Base-by-base conservation (phyloP, 2,888 invertebrate genomes). In the Thecophora atra region DNA sequence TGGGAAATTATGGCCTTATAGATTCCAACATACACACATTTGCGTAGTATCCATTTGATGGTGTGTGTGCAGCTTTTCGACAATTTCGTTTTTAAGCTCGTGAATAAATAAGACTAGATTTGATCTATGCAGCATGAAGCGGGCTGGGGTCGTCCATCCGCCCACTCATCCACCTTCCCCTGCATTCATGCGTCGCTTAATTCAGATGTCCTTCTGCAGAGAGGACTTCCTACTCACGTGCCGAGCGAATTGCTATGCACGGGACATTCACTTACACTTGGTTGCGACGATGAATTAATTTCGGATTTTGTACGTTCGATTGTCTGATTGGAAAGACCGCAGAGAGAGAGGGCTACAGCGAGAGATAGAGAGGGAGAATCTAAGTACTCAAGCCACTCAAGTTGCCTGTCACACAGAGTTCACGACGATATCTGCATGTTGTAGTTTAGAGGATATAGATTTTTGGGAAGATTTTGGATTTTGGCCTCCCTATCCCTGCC, bases 221-320 rank as follows among this genome's bases (percentile, higher is more conserved):
- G 17, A 47, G 47, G 47, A 47, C 24, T 24, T 26, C 28, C 58
- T 17, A 28, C 26, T 26, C 58, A 58, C 15, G 58, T 58, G 26
- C 28, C 15, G 24, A 19, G 51, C 26, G 30, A 66, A 66, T 69
- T 69, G 60, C 51, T 58, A 69, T 69, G 58, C 69, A 69, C 8
- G 44, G 60, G 58, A 69, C 60, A 69, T 69, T 69, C 69, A 60
- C 58, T 58, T 60, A 60, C 69, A 69, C 69, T 69, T 58, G 42
- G 42, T 47, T 60, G 58, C 60, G 15, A 58, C 24, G 26, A 69
- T 58, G 69, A 69, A 60, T 69, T 60, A 69, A 60, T 44, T 69
- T 44, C 58, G 42, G 44, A 69, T 60, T 69, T 58, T 47, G 42
- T 60, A 58, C 69, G 47, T 60, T 60, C 24, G 60, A 58, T 64